Evolutionary conservation across 2,113 vertebrate species (phyloP), one percentile per base, ranked within the genome.

Genomic region (Pedetes capensis): DNA sequence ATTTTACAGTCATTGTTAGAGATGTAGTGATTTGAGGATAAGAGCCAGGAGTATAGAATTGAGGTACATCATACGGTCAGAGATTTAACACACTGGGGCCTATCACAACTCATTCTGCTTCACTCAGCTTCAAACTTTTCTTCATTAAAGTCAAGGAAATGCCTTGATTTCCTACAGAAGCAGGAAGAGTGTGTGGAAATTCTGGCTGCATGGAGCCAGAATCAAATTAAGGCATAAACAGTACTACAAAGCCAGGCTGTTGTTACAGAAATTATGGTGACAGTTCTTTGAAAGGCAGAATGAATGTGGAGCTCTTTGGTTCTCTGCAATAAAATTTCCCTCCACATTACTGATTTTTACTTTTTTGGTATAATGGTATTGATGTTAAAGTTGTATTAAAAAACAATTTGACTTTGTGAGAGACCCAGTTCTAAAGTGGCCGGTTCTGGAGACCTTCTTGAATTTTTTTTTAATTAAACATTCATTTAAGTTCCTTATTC

Each of bases 251-350:
- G 97, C 51, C 87, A 94, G 79, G 64, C 53, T 89, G 47, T 68
- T 94, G 49, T 97, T 97, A 96, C 10, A 95, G 74, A 59, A 97
- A 94, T 92, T 94, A 88, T 74, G 96, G 93, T 92, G 96, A 96
- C 91, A 97, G 97, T 96, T 92, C 94, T 97, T 93, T 93, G 72
- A 97, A 92, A 97, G 80, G 81, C 91, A 79, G 68, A 96, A 95
- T 93, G 55, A 97, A 94, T 92, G 80, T 96, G 84, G 44, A 96
- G 49, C 18, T 87, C 91, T 95, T 96, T 94, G 93, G 17, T 93
- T 96, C 3, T 90, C 95, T 0, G 0, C 8, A 95, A 18, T 80
- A 95, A 96, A 55, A 91, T 86, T 64, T 97, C 72, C 57, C 57
- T 97, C 82, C 85, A 69, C 2, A 9, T 92, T 95, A 96, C 82